Evolutionary conservation across 2,888 invertebrate genomes (phyloP).

Genomic region (Saturnia pavonia): DNA sequence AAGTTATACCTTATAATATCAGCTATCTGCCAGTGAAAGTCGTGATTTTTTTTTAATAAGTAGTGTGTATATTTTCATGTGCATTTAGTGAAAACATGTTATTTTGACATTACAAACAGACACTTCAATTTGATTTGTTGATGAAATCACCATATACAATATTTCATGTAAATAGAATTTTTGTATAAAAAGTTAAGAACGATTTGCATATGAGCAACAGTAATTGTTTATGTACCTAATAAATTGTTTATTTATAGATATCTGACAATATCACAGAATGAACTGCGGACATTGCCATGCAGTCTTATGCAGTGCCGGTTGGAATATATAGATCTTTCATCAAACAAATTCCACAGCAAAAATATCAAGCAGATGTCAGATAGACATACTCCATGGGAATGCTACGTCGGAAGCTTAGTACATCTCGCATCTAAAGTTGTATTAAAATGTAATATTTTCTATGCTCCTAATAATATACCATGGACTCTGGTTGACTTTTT

Average conservation of each 20-base stretch:
- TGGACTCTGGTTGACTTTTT: slow-evolving; percentile 81
- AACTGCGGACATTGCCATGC: slow-evolving; percentile 81
- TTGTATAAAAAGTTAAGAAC: neutral
- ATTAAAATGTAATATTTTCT: slow-evolving; percentile 75
- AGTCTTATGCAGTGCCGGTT: slow-evolving; percentile 79
- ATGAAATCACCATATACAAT: neutral
- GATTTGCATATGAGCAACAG: neutral
- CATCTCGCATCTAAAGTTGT: slow-evolving; percentile 80
- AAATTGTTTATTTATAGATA: slow-evolving; percentile 56
- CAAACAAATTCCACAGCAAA: slow-evolving; percentile 74
- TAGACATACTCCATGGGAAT: slow-evolving; percentile 52
- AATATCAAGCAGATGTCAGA: slow-evolving; percentile 28
- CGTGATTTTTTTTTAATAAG: no score
- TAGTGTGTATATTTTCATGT: no score
- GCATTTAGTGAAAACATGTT: no score
- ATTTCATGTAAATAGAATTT: neutral
- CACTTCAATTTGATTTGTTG: no score
- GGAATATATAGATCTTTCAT: slow-evolving; percentile 80
- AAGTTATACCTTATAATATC: no score
- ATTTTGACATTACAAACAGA: no score
- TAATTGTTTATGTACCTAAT: neutral
- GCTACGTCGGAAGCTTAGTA: slow-evolving; percentile 75
- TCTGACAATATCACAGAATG: slow-evolving; percentile 81
- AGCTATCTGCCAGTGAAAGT: no score
- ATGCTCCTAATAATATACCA: slow-evolving; percentile 82